Evolutionary conservation across 1,140 invertebrate genomes (phyloP), one percentile per base, ranked within the genome.

Genomic region (Rhizoglyphus robini): DNA sequence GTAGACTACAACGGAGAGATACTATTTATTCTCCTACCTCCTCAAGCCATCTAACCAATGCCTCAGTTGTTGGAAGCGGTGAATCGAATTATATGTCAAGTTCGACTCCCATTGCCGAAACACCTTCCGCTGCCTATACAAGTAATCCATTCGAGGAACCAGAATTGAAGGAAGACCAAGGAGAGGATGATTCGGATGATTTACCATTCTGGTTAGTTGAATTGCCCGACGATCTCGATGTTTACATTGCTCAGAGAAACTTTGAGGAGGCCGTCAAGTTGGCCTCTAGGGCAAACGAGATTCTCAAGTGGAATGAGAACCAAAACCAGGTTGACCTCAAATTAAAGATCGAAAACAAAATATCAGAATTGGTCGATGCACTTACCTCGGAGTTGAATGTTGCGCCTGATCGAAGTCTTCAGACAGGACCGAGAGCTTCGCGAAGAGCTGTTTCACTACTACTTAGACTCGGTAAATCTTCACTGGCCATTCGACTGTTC

Each of bases 181-280:
- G 58, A 27, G 69, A 72, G 29, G 34, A 63, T 8, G 64, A 68
- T 32, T 30, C 65, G n/a, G 65, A 27, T 65, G 65, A 54, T 81
- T 62, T 77, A 31, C 88, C 88, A 0, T 90, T 95, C 69, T 97
- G 94, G 94, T 75, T 98, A 31, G 72, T 85, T 63, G 93, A 96
- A 76, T 82, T 93, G 0, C 85, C 89, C 23, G 94, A 97, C 75
- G 93, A 98, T 76, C 78, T 99, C 27, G 94, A 99, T 79, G 93
- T 96, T 20, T 85, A 86, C 67, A 91, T 98, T 69, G 95, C 94
- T n/a, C 91, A 97, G 75, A 82, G 95, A 70, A 90, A 96, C 74
- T 96, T 97, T 75, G 91, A 96, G 75, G 88, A 93, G 73, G 92
- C 95, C 20, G 88, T 94, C 66, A 82, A 83, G 66, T 78, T 73